These are phyloP conservation scores for Arrhamphus sclerolepis DNA, from an alignment of 2,797 vertebrate genomes.

Conservation along the genomic window DNA sequence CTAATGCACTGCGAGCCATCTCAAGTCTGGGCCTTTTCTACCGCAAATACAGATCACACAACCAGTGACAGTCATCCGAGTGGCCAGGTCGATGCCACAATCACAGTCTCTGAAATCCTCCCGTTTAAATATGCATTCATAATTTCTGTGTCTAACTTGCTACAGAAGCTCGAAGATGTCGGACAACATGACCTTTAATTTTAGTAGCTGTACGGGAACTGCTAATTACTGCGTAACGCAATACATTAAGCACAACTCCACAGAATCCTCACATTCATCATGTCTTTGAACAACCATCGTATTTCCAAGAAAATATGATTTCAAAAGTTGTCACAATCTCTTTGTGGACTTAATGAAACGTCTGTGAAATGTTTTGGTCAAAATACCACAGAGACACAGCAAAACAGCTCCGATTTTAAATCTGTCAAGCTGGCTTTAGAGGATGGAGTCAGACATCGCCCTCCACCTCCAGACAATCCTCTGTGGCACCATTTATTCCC, in stretches of 20 bases:
- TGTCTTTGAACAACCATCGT: too few relatives aligned
- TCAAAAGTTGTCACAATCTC: too few relatives aligned
- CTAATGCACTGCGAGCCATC: slow-evolving; percentile 32
- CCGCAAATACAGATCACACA: slow-evolving; percentile 14
- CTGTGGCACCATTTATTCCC: too few relatives aligned
- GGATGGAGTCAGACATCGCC: too few relatives aligned
- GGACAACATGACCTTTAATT: slow-evolving; percentile 7
- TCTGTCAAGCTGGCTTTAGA: too few relatives aligned
- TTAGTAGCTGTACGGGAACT: not conserved
- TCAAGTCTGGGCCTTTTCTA: slow-evolving; percentile 15
- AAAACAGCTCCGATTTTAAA: too few relatives aligned
- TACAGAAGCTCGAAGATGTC: not conserved
- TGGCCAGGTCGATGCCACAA: slow-evolving; percentile 6
- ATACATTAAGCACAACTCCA: not conserved
- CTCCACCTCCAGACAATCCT: too few relatives aligned
- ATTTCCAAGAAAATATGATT: too few relatives aligned
- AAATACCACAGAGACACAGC: too few relatives aligned
- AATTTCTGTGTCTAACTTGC: slow-evolving; percentile 26
- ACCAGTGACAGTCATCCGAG: slow-evolving; percentile 1
- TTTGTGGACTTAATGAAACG: too few relatives aligned
- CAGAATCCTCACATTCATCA: not conserved
- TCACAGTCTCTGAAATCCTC: slow-evolving; percentile 17
- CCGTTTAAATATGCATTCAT: slow-evolving; percentile 17
- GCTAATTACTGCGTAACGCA: not conserved
- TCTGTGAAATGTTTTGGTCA: too few relatives aligned